phyloP scores from a whole-genome alignment of 2,888 invertebrate genomes.

The Galeruca laticollis region DNA sequence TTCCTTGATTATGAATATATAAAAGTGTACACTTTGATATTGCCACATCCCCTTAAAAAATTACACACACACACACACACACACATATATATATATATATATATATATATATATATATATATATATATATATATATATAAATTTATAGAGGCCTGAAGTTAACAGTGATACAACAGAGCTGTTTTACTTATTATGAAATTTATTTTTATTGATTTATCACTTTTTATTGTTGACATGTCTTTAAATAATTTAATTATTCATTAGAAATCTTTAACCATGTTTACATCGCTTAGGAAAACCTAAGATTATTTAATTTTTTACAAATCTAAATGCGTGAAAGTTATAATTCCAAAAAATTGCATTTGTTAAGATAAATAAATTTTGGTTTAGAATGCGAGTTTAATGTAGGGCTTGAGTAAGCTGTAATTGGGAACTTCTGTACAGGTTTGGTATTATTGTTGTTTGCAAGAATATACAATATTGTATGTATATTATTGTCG shows the following conservation, averaged over 20 bases:
- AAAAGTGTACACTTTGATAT: too few relatives aligned
- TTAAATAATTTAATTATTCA: background rate
- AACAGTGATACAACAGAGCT: too few relatives aligned
- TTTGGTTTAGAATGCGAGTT: conserved; percentile 9
- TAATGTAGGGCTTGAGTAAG: background rate
- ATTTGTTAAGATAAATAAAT: conserved; percentile 12
- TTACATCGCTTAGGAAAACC: background rate
- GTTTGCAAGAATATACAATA: background rate
- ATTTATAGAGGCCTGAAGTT: too few relatives aligned
- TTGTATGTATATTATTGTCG: conserved; percentile 15
- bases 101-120: too few relatives aligned
- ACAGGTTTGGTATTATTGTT: background rate
- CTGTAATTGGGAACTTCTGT: conserved; percentile 8
- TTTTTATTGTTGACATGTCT: background rate
- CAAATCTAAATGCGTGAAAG: conserved; percentile 5
- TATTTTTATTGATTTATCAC: background rate
- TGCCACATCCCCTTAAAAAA: too few relatives aligned
- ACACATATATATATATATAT: too few relatives aligned
- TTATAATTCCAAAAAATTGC: conserved; percentile 16
- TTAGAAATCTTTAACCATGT: conserved; percentile 2
- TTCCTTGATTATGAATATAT: too few relatives aligned
- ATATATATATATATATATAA: too few relatives aligned
- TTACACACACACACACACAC: too few relatives aligned
- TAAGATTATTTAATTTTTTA: conserved; percentile 1
- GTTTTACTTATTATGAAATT: too few relatives aligned